Conservation (phyloP, 2,888 invertebrate species). For the Drosophila helvetica region DNA sequence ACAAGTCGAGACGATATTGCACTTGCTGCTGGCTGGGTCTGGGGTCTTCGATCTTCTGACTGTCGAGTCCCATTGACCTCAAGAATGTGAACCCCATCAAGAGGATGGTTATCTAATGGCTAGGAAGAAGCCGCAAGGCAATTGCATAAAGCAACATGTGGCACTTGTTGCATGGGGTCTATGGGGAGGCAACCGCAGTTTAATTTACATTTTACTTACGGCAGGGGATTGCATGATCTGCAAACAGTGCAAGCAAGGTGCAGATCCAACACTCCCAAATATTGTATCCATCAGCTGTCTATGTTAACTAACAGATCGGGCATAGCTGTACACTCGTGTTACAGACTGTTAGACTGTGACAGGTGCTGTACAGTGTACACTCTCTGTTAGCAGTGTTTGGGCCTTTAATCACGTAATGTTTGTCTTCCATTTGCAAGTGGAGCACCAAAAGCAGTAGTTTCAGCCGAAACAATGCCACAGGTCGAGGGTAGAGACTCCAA, state of each 20-base stretch:
- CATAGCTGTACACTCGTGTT: background rate
- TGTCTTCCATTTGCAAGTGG: background rate
- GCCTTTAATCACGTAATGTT: slow-evolving; percentile 26
- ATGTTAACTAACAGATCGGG: slow-evolving; percentile 5
- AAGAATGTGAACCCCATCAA: slow-evolving; percentile 38
- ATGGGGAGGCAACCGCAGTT: slow-evolving; percentile 30
- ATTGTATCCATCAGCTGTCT: slow-evolving; percentile 13
- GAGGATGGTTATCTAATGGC: slow-evolving; percentile 46
- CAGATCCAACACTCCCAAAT: slow-evolving; percentile 23
- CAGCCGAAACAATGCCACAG: slow-evolving; percentile 53
- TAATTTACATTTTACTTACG: slow-evolving; percentile 43
- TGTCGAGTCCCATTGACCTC: slow-evolving; percentile 58
- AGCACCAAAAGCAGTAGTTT: slow-evolving; percentile 12
- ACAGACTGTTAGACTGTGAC: background rate
- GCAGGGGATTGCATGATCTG: slow-evolving; percentile 26
- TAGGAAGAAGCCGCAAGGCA: slow-evolving; percentile 30
- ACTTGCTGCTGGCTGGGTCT: slow-evolving; percentile 53
- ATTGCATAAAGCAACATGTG: slow-evolving; percentile 26
- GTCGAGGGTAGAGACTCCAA: slow-evolving; percentile 71
- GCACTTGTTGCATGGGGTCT: slow-evolving; percentile 25
- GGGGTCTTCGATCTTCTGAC: slow-evolving; percentile 42
- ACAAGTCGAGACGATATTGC: slow-evolving; percentile 29
- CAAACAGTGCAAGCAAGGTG: background rate
- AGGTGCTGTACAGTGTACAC: slow-evolving; percentile 4
- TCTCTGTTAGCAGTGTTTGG: background rate